Evolutionary conservation across 53 echinoderm and acorn worm species (phyloP).

Genomic region (Crossaster papposus): DNA sequence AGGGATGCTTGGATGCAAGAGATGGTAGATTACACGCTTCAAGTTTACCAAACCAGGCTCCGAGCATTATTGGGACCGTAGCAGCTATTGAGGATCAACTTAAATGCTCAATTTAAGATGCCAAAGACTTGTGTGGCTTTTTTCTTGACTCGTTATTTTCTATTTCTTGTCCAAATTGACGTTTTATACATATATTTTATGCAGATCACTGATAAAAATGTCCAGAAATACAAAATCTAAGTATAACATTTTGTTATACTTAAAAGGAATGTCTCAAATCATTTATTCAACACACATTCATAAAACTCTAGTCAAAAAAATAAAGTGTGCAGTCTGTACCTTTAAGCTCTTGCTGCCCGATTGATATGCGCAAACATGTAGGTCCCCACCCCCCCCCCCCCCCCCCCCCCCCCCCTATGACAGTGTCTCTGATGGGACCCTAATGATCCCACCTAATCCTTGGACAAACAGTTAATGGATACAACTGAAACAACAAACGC

Average conservation of each 20-base stretch:
- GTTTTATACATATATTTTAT: no score
- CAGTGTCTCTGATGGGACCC: conserved; percentile 59
- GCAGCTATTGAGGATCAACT: not conserved
- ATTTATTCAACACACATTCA: not conserved
- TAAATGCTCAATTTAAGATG: not conserved
- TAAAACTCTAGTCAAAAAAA: not conserved
- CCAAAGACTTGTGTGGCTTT: not conserved
- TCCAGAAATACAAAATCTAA: no score
- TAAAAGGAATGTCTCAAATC: not conserved
- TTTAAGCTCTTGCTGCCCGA: conserved; percentile 24
- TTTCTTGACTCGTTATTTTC: not conserved
- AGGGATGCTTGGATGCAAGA: conserved; percentile 46
- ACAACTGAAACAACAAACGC: conserved; percentile 65
- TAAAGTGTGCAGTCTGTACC: conserved; percentile 3
- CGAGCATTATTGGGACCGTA: not conserved
- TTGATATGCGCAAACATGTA: conserved; percentile 55
- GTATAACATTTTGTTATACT: no score
- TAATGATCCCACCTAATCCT: conserved; percentile 64
- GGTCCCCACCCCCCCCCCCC: no score
- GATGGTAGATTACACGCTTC: not conserved
- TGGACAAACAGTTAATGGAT: conserved; percentile 65
- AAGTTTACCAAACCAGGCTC: conserved; percentile 6
- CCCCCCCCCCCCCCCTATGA: conserved; percentile 17
- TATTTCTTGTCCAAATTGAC: not conserved
- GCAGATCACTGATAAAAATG: no score